Percentiles rank a stretch among this genome's conserved stretches.
phyloP scores from a whole-genome alignment of 1,140 invertebrate genomes.

The Asobara japonica region DNA sequence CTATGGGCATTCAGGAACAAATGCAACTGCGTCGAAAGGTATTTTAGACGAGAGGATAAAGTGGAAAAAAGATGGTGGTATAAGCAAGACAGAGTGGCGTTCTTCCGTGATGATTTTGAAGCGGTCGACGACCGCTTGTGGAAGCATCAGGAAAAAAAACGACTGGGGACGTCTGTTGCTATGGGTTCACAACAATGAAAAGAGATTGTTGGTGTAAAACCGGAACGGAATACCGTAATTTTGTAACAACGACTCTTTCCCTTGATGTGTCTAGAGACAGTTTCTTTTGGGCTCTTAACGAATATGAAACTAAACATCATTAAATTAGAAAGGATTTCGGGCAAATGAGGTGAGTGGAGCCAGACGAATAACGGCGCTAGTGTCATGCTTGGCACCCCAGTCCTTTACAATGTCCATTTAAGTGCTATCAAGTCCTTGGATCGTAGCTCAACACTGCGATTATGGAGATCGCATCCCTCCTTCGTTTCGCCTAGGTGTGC shows the following conservation, averaged over 20 bases:
- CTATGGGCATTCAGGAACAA: conserved; percentile 19
- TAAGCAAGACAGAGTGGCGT: not conserved
- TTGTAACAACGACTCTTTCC: not conserved
- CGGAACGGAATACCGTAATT: conserved; percentile 9
- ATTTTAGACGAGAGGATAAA: conserved; percentile 1
- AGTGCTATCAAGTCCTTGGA: not conserved
- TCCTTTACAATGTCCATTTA: not conserved
- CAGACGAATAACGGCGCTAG: not conserved
- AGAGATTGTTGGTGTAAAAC: conserved; percentile 12
- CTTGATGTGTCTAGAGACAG: not conserved
- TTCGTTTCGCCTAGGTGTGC: not conserved
- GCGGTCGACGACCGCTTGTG: conserved; percentile 28
- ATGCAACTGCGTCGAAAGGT: not conserved
- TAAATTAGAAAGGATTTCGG: not conserved
- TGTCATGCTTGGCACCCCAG: not conserved
- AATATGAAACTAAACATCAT: not conserved
- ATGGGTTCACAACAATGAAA: conserved; percentile 1
- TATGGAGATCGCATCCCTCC: not conserved
- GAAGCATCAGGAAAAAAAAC: conserved; percentile 7
- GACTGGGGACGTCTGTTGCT: not conserved
- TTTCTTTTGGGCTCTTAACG: not conserved
- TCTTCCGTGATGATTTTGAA: conserved; percentile 26
- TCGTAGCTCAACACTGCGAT: not conserved
- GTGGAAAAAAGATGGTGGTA: not conserved
- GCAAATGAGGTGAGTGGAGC: not conserved